These are phyloP conservation scores for Cyphomyrmex costatus DNA, from an alignment of 1,140 invertebrate species.

Conservation along the genomic window DNA sequence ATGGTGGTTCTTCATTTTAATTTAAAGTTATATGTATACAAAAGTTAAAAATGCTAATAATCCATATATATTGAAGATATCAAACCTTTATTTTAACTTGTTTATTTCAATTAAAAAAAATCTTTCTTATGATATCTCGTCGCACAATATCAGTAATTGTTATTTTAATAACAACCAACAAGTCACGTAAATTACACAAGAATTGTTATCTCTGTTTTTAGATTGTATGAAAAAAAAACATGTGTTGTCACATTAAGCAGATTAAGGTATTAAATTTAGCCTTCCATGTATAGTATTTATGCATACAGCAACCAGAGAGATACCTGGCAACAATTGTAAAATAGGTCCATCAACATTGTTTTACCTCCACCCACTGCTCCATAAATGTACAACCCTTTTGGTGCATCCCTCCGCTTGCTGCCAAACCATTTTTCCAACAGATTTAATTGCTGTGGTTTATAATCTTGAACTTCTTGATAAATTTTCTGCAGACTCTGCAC, in stretches of 20 bases:
- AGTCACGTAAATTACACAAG: neutral
- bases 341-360: slow-evolving; percentile 99
- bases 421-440: slow-evolving; percentile 85
- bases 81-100: neutral
- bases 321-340: slow-evolving; percentile 93
- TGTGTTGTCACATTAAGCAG: neutral
- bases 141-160: slow-evolving; percentile 5
- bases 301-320: slow-evolving; percentile 68
- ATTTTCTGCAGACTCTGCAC: slow-evolving; percentile 90
- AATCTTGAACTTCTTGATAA: slow-evolving; percentile 89
- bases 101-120: neutral
- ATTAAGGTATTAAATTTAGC: slow-evolving; percentile 66
- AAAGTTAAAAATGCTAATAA: too few species aligned
- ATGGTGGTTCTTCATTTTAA: too few species aligned
- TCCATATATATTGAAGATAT: neutral
- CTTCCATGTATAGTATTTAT: slow-evolving; percentile 72
- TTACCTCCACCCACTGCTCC: slow-evolving; percentile 97
- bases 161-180: slow-evolving; percentile 4
- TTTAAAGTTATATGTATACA: too few species aligned
- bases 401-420: slow-evolving; percentile 85
- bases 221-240: slow-evolving; percentile 44
- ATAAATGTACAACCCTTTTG: slow-evolving; percentile 94
- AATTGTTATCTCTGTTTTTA: slow-evolving; percentile 3
- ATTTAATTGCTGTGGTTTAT: slow-evolving; percentile 86
- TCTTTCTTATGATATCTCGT: slow-evolving; percentile 33